phyloP scores from a whole-genome alignment of 2,888 invertebrate genomes.

The Zaprionus lineosus region DNA sequence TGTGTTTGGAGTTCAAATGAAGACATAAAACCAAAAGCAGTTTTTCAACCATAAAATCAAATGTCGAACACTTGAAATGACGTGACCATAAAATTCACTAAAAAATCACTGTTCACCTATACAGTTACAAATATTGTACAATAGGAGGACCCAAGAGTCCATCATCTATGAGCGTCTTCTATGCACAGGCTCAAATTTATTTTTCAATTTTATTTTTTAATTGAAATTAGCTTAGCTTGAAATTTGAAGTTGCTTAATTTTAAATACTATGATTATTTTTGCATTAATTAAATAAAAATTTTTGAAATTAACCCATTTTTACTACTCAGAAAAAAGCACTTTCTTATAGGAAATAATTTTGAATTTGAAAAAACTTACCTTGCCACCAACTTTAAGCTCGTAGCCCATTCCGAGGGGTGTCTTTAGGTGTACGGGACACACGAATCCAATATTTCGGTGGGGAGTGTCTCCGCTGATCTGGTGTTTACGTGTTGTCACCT shows the following conservation, averaged over 20 bases:
- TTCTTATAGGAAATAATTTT: no score
- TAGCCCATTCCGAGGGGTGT: constrained; percentile 92
- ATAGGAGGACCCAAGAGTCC: no score
- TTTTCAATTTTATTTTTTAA: no score
- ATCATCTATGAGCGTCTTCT: no score
- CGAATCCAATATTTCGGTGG: constrained; percentile 89
- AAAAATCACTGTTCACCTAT: no score
- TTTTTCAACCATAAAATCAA: constrained; percentile 49
- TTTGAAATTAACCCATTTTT: background rate
- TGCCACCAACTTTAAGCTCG: constrained; percentile 91
- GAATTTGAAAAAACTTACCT: constrained; percentile 82
- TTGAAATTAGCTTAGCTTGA: no score
- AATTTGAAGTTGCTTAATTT: no score
- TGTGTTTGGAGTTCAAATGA: constrained; percentile 48
- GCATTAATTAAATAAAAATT: no score
- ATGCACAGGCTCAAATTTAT: no score
- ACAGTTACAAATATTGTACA: no score
- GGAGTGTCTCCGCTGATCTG: constrained; percentile 74
- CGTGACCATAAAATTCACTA: no score
- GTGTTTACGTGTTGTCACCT: constrained; percentile 74
- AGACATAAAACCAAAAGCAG: constrained; percentile 62
- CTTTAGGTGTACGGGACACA: constrained; percentile 93
- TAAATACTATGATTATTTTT: no score
- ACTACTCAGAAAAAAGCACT: background rate
- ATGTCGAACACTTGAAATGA: background rate